These are phyloP conservation scores for Branchellion lobata DNA, from an alignment of 2,888 invertebrate species.

Conservation along the genomic window DNA sequence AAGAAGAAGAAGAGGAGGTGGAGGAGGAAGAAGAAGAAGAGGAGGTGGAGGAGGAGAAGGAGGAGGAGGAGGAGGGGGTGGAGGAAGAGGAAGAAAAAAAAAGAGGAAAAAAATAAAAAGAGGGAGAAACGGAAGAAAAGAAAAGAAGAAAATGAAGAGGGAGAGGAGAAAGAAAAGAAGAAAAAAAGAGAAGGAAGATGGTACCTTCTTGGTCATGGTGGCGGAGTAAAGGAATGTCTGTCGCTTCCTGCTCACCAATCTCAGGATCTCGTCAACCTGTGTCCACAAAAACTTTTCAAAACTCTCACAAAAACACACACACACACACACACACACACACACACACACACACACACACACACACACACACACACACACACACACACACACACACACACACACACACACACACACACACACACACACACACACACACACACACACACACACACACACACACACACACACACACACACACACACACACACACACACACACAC, in stretches of 20 bases:
- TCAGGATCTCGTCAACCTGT: constrained; percentile 88
- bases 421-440: constrained; percentile 63
- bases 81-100: not conserved
- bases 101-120: not conserved
- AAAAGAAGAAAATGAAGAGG: too few relatives aligned
- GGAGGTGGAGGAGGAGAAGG: too few relatives aligned
- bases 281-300: constrained; percentile 21
- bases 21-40: too few relatives aligned
- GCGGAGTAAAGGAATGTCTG: constrained; percentile 93
- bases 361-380: constrained; percentile 63
- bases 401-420: constrained; percentile 63
- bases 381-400: not conserved
- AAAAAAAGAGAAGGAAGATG: too few relatives aligned
- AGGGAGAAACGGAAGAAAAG: not conserved
- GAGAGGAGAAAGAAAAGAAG: too few relatives aligned
- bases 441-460: not conserved
- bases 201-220: constrained; percentile 87
- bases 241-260: constrained; percentile 85
- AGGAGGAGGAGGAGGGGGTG: too few relatives aligned
- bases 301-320: not conserved
- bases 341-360: not conserved
- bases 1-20: not conserved
- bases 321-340: too few relatives aligned
- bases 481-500: constrained; percentile 63
- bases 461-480: constrained; percentile 63